These are phyloP conservation scores for Bubalus kerabau DNA, from an alignment of 2,113 vertebrate genomes.

Conservation along the genomic window DNA sequence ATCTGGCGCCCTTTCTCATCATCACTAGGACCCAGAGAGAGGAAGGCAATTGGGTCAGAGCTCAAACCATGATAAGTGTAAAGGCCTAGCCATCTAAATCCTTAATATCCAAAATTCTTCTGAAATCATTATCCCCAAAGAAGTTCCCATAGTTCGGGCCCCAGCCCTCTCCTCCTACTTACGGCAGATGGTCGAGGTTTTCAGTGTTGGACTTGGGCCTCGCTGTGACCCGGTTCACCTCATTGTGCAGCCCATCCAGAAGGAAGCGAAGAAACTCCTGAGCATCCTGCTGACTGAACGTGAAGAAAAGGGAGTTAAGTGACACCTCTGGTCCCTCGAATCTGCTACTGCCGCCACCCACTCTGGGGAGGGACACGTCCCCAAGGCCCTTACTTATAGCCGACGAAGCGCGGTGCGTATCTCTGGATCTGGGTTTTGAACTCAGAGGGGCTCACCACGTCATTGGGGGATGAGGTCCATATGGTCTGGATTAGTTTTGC, in stretches of 20 bases:
- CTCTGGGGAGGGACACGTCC: neutral
- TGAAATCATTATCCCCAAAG: neutral
- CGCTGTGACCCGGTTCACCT: conserved; percentile 90
- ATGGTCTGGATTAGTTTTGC: conserved; percentile 92
- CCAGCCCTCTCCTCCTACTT: conserved; percentile 70
- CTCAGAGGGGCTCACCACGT: conserved; percentile 92
- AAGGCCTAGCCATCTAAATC: neutral
- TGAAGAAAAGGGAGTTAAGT: conserved; percentile 22
- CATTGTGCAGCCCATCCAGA: conserved; percentile 93
- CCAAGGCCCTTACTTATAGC: conserved; percentile 89
- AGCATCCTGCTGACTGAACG: conserved; percentile 93
- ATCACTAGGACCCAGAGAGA: conserved; percentile 81
- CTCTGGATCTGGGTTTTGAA: conserved; percentile 96
- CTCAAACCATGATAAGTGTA: neutral
- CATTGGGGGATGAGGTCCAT: conserved; percentile 90
- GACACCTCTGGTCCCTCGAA: neutral
- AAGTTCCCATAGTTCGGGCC: neutral
- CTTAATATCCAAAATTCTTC: neutral
- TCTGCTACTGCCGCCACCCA: fast-evolving
- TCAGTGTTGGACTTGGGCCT: conserved; percentile 79
- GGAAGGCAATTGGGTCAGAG: neutral
- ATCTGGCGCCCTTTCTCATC: conserved; percentile 92
- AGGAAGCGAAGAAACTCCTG: conserved; percentile 96
- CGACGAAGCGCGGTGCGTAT: conserved; percentile 92
- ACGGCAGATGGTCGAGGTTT: conserved; percentile 92